These are phyloP conservation scores for Aphelinus certus DNA, from an alignment of 1,140 invertebrate species.

Conservation along the genomic window DNA sequence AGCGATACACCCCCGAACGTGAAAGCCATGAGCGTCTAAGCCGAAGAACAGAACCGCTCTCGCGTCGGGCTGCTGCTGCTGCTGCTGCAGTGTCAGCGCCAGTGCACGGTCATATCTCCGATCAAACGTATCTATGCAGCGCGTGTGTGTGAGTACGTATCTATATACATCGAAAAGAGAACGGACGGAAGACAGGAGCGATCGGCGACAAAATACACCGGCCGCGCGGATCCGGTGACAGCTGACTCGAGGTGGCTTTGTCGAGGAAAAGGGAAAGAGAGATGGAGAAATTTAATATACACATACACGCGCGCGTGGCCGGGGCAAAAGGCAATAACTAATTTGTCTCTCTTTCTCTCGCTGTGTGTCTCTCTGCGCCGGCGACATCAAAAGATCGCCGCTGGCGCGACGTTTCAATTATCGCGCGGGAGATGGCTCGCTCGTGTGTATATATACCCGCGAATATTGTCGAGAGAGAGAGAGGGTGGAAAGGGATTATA, in stretches of 20 bases:
- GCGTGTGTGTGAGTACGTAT: neutral
- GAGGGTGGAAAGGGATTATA: too few species aligned
- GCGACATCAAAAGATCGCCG: constrained; percentile 5
- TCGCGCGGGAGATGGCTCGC: neutral
- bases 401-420: constrained; percentile 34
- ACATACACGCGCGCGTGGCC: neutral
- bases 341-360: constrained; percentile 41
- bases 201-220: constrained; percentile 32
- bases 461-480: too few species aligned
- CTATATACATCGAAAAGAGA: neutral
- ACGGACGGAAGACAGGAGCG: neutral
- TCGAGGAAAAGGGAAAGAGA: constrained; percentile 2
- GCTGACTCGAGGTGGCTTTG: constrained; percentile 5
- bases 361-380: constrained; percentile 5
- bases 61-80: too few species aligned
- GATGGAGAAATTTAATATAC: constrained; percentile 45
- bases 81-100: too few species aligned
- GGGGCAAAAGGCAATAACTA: constrained; percentile 49
- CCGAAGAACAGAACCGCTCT: too few species aligned
- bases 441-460: too few species aligned
- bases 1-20: too few species aligned
- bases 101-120: too few species aligned
- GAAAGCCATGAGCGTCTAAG: too few species aligned
- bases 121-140: too few species aligned
- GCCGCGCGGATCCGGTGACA: constrained; percentile 40